Conservation (phyloP, 2,113 vertebrate genomes). For the Sciurus niger region DNA sequence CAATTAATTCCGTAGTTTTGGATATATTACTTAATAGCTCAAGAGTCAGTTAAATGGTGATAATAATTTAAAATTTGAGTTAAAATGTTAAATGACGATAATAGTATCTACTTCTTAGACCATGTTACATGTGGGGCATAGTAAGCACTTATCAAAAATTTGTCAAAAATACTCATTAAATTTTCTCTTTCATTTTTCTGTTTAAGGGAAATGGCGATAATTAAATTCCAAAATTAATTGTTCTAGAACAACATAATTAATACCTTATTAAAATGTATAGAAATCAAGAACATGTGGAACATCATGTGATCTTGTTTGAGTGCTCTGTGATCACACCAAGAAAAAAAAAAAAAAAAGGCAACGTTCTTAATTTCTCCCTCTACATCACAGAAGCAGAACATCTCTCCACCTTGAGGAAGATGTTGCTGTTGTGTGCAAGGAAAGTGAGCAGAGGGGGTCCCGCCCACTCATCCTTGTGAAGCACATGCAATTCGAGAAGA, state of each 20-base stretch:
- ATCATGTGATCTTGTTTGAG: slow-evolving; percentile 14
- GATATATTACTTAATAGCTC: not conserved
- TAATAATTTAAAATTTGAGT: slow-evolving; percentile 29
- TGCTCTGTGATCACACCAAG: slow-evolving; percentile 37
- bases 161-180: slow-evolving; percentile 54
- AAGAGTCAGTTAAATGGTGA: slow-evolving; percentile 18
- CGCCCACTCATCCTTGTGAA: slow-evolving; percentile 24
- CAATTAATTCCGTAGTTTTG: not conserved
- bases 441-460: slow-evolving; percentile 40
- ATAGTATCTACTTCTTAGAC: not conserved
- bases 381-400: not conserved
- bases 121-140: not conserved
- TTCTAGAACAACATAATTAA: slow-evolving; percentile 56
- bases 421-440: not conserved
- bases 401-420: slow-evolving; percentile 55
- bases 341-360: not conserved
- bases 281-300: slow-evolving; percentile 31
- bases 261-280: not conserved
- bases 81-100: slow-evolving; percentile 42
- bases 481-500: slow-evolving; percentile 82
- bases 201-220: not conserved
- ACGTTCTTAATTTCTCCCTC: slow-evolving; percentile 60
- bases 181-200: slow-evolving; percentile 39
- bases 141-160: slow-evolving; percentile 50
- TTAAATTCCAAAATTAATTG: slow-evolving; percentile 60